Base-by-base conservation (phyloP, 2,888 invertebrate genomes). In the Lamproptera curius region DNA sequence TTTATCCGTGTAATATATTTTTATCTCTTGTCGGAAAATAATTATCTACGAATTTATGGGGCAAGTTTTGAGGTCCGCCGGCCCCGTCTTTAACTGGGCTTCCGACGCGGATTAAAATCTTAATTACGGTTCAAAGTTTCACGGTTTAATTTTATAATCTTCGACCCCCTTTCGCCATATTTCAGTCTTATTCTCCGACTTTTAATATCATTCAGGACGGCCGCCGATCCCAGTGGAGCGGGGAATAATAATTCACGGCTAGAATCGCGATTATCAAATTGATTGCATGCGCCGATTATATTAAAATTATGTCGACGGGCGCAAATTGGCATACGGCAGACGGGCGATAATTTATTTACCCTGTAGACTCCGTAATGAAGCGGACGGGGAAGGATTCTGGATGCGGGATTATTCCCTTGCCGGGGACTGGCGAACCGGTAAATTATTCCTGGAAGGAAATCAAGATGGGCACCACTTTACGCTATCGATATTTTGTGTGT, bases 121-220 rank as follows among this genome's bases (percentile, higher is more conserved):
- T 81, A 82, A 84, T 82, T 76, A 75, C 73, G 66, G 52, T 58
- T 69, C 65, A 59, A 77, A 82, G 68, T 81, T 82, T 72, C 66
- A 60, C 55, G 71, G 67, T 76, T 80, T 76, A 72, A 79, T 76
- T 74, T 74, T 70, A 71, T 76, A 76, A 80, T 74, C 71, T 74
- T 65, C 63, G 63, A 61, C 63, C 64, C 64, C 57, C 58, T 13
- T 58, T 53, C 61, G 63, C 62, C 61, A 57, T 70, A 61, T 57
- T 63, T 63, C 54, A 56, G 52, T 58, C 59, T 58, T 60, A 55
- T 67, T 65, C 65, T 52, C 56, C 55, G 56, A 64, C 65, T 63
- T 64, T 40, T 50, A 52, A 60, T 63, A 47, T 50, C 49, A 54
- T 62, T 63, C 55, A 44, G 55, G 56, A 9, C 2, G n/a, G 6